phyloP scores from a whole-genome alignment of 2,797 vertebrate species.

The Artibeus lituratus region DNA sequence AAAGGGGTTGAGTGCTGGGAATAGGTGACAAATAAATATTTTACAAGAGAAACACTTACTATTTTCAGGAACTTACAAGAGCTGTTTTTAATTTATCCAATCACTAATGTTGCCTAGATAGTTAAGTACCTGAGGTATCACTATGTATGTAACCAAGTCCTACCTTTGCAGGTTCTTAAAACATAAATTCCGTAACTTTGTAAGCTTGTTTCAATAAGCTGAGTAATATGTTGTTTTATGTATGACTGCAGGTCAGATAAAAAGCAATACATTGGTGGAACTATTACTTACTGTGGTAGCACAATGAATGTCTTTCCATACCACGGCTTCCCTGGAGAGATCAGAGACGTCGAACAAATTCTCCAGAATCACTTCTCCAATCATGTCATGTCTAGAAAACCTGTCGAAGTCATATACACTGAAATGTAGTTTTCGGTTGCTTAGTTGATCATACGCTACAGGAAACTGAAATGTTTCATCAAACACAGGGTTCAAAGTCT shows the following conservation, averaged over 20 bases:
- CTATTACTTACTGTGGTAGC: constrained; percentile 93
- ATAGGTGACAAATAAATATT: neutral
- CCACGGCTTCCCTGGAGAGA: constrained; percentile 95
- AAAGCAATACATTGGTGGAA: constrained; percentile 2
- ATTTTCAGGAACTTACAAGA: neutral
- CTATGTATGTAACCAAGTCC: neutral
- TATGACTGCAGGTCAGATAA: neutral
- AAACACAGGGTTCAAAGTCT: constrained; percentile 95
- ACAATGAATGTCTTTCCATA: constrained; percentile 98
- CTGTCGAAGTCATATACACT: constrained; percentile 99
- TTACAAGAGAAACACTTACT: neutral
- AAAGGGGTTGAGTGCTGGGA: neutral
- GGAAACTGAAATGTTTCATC: constrained; percentile 96
- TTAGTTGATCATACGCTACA: constrained; percentile 93
- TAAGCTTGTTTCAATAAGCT: neutral
- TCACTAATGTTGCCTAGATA: neutral
- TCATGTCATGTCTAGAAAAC: constrained; percentile 99
- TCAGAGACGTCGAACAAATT: constrained; percentile 99
- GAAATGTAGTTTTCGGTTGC: constrained; percentile 97
- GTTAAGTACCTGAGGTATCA: neutral
- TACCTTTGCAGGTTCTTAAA: neutral
- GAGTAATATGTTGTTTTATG: neutral
- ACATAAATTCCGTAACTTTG: neutral
- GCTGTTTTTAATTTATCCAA: neutral
- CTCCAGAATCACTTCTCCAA: constrained; percentile 98